These are phyloP conservation scores for Epinotia bilunana DNA, from an alignment of 2,888 invertebrate genomes.

Conservation along the genomic window DNA sequence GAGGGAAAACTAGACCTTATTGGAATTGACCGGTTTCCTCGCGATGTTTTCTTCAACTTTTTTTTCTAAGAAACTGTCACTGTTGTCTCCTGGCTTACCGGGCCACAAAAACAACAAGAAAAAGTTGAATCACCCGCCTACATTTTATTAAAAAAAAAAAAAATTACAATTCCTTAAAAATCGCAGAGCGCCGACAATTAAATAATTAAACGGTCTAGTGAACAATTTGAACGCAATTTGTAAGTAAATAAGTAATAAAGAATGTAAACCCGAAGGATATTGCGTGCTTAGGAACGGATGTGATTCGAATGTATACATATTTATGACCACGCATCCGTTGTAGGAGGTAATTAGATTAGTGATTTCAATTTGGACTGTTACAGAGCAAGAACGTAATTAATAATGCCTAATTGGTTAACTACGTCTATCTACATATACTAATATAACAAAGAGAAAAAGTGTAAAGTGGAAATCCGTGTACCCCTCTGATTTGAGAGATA, in stretches of 20 bases:
- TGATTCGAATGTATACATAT: slow-evolving; percentile 30
- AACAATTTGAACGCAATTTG: slow-evolving; percentile 14
- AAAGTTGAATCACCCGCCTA: too few relatives aligned
- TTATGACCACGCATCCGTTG: slow-evolving; percentile 36
- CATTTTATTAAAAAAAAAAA: too few relatives aligned
- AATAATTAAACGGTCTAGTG: slow-evolving; percentile 33
- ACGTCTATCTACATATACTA: neutral
- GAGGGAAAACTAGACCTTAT: too few relatives aligned
- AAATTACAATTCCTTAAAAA: neutral
- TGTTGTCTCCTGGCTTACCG: too few relatives aligned
- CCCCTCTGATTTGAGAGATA: too few relatives aligned
- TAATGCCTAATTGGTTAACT: neutral
- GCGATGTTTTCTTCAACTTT: too few relatives aligned
- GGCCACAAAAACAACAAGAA: too few relatives aligned
- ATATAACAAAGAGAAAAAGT: too few relatives aligned
- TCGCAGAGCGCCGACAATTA: neutral
- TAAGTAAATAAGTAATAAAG: neutral
- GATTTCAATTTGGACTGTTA: neutral
- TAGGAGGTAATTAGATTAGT: slow-evolving; percentile 22
- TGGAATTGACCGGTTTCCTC: too few relatives aligned
- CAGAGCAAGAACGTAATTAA: neutral
- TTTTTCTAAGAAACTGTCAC: too few relatives aligned
- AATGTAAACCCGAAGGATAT: slow-evolving; percentile 27
- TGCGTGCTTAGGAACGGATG: slow-evolving; percentile 25
- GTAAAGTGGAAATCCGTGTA: too few relatives aligned